Percentiles rank a stretch among this genome's conserved stretches.
Conservation (phyloP, 37 sponge, comb jelly and placozoan genomes). For the Beroe forskalii region DNA sequence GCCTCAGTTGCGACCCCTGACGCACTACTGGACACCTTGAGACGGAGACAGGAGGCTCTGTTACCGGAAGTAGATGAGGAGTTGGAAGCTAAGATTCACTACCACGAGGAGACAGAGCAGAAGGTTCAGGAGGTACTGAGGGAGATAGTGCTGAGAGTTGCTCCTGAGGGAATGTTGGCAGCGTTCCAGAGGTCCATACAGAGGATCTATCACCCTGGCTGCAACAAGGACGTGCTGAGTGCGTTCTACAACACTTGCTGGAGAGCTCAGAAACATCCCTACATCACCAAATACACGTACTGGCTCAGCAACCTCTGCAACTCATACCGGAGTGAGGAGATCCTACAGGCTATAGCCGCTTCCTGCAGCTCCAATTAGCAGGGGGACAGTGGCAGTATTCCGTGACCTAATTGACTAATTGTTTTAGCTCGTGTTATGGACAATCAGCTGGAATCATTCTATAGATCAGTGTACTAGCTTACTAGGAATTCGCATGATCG, state of each 20-base stretch:
- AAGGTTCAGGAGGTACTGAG: conserved; percentile 22
- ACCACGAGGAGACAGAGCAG: background rate
- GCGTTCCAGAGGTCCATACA: background rate
- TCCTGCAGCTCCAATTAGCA: too few species aligned
- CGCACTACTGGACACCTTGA: background rate
- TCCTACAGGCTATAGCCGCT: too few species aligned
- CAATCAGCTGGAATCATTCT: too few species aligned
- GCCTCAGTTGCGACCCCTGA: conserved; percentile 10
- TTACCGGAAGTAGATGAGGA: background rate
- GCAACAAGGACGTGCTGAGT: conserved; percentile 33
- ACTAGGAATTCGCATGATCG: too few species aligned
- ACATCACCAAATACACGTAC: conserved; percentile 37
- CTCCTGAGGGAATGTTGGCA: background rate
- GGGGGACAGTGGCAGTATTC: too few species aligned
- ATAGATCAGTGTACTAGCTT: too few species aligned
- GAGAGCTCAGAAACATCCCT: conserved; percentile 7
- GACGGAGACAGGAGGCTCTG: background rate
- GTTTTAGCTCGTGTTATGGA: too few species aligned
- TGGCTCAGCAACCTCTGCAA: background rate
- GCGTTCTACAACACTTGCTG: conserved; percentile 1
- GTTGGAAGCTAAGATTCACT: background rate
- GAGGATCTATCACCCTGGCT: background rate
- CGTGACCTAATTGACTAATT: too few species aligned
- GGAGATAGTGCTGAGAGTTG: background rate
- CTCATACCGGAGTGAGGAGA: too few species aligned